Evolutionary conservation across 1,140 invertebrate species (phyloP), one percentile per base, ranked within the genome.

Genomic region (Drosophila takahashii): DNA sequence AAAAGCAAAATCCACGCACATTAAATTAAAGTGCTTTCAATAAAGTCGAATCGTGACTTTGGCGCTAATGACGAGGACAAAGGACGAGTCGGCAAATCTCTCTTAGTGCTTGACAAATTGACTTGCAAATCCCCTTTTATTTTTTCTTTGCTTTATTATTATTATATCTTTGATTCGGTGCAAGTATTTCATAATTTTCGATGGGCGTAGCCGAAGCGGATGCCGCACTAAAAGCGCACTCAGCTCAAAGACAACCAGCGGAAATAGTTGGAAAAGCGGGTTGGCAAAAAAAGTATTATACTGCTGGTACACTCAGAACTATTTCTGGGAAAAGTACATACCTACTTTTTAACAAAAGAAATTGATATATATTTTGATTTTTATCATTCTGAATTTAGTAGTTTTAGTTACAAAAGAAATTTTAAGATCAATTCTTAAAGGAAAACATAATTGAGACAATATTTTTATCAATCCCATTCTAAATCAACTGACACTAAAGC

Each of bases 1-100:
- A 64, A 54, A 74, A 59, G 75, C 76, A 77, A 84, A 87, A 81
- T 79, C 84, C 79, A 77, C 79, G 80, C 85, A 84, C 79, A 89
- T 89, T 89, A 89, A 89, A 89, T 84, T 89, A 79, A 89, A 89
- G 85, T 89, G 85, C 84, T 89, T 89, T 90, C 84, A 77, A 89
- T 89, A 90, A 89, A 84, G 85, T 89, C 85, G 69, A 89, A 89
- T 90, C 84, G 84, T 89, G 84, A 89, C 84, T 89, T 74, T 75
- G 72, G 57, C 81, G 69, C 84, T 89, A 89, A 89, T 89, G 84
- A 89, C 64, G 56, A 44, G 62, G 42, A 62, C 73, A 66, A 60
- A 71, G 65, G 60, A 65, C 42, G 15, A 52, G 13, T 37, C 57
- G 39, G 69, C 77, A 72, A 67, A 78, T 79, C 79, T 71, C 39